Evolutionary conservation across 2,113 vertebrate genomes (phyloP), one percentile per base, ranked within the genome.

Genomic region (Grammomys dolichurus): DNA sequence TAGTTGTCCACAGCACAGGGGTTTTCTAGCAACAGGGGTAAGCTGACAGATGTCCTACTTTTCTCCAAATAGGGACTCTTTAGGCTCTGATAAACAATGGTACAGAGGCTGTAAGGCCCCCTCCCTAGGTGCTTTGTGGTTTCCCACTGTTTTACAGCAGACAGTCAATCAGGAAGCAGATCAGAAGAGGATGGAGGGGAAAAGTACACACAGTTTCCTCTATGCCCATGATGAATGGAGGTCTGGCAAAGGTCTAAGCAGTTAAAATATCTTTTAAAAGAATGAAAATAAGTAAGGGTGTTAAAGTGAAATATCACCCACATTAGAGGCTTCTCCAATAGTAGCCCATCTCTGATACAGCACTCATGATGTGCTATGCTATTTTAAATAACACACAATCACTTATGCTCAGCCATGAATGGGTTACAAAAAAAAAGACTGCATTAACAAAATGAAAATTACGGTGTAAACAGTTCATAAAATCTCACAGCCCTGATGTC

Each of bases 401-500:
- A 98, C 98, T 98, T 98, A 96, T 94, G 98, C 97, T 99, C 98
- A 98, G 99, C 98, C 98, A 98, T 98, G 98, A 99, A 99, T 95
- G 99, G 99, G 99, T 99, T 99, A 99, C 99, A 98, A 98, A 98
- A 97, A 99, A 99, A 99, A 98, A 98, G 99, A 99, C 99, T 99
- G 99, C 99, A 99, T 99, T 99, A 99, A 99, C 99, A 99, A 99
- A 99, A 99, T 99, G 99, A 99, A 99, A 99, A 99, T 99, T 99
- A 99, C 99, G 99, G 99, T 99, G 99, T 99, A 99, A 99, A 99
- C 99, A 99, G 99, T 99, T 99, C 99, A 99, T 99, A 99, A 99
- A 99, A 99, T 99, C 99, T 99, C 99, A 99, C 99, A 99, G 99
- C 99, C 99, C 99, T 99, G 99, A 99, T 99, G 99, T 99, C 99